Conservation (phyloP, 92 coral and sea anemone genomes). For the Heteractis magnifica region DNA sequence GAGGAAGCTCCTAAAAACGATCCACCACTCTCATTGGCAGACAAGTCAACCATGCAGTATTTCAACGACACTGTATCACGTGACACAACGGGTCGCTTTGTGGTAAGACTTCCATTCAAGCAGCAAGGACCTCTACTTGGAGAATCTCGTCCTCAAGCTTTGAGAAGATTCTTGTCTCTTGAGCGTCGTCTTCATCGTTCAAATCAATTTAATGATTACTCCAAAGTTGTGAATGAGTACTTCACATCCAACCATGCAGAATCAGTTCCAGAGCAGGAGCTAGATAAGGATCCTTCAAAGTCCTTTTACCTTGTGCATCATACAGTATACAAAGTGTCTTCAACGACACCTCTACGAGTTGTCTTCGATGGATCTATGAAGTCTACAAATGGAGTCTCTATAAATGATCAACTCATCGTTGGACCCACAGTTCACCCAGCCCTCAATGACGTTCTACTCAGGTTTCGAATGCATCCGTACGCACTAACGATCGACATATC, state of each 20-base stretch:
- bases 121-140: slow-evolving; percentile 13
- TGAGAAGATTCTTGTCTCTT: no score
- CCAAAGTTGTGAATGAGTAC: no score
- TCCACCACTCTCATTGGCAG: slow-evolving; percentile 26
- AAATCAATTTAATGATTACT: no score
- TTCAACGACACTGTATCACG: slow-evolving; percentile 26
- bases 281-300: no score
- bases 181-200: no score
- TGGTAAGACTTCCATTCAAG: neutral
- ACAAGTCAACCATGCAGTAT: neutral
- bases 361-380: no score
- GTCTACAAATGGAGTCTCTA: no score
- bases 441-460: slow-evolving; percentile 32
- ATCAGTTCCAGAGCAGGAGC: no score
- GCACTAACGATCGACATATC: slow-evolving; percentile 21
- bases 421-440: neutral
- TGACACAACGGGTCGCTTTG: neutral
- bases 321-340: neutral
- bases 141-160: no score
- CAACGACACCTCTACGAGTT: slow-evolving; percentile 37
- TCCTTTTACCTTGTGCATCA: slow-evolving; percentile 24
- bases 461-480: slow-evolving; percentile 13
- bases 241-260: no score
- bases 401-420: no score
- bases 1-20: slow-evolving; percentile 44